These are phyloP conservation scores for Plebejus argus DNA, from an alignment of 2,888 invertebrate species.

Conservation along the genomic window DNA sequence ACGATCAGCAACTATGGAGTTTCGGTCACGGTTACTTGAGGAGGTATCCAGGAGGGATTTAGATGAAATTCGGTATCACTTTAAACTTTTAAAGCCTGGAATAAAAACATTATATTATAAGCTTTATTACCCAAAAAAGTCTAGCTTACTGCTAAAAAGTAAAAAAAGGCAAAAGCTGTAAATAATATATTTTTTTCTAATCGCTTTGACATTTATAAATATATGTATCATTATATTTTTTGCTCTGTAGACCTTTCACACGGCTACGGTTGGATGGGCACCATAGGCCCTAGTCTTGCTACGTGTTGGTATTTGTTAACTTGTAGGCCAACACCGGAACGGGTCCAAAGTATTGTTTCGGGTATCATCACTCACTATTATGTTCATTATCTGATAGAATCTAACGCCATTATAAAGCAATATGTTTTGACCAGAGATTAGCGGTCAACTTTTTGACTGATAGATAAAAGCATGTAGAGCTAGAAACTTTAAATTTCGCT, in stretches of 20 bases:
- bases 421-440: background rate
- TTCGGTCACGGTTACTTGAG: no score
- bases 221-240: background rate
- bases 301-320: background rate
- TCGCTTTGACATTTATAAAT: background rate
- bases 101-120: no score
- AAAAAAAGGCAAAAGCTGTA: no score
- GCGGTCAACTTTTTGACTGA: background rate
- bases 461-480: no score
- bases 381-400: background rate
- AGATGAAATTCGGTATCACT: no score
- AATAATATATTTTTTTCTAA: background rate
- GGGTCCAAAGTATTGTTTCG: background rate
- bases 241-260: background rate
- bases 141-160: no score
- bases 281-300: background rate
- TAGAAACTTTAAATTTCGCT: no score
- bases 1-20: no score
- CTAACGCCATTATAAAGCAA: background rate
- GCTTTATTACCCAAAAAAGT: no score
- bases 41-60: no score
- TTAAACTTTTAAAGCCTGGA: no score
- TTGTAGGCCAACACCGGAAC: background rate
- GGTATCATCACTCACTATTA: background rate
- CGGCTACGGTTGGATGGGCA: background rate